Conservation (phyloP, 1,140 invertebrate species). For the Acromyrmex echinatior region DNA sequence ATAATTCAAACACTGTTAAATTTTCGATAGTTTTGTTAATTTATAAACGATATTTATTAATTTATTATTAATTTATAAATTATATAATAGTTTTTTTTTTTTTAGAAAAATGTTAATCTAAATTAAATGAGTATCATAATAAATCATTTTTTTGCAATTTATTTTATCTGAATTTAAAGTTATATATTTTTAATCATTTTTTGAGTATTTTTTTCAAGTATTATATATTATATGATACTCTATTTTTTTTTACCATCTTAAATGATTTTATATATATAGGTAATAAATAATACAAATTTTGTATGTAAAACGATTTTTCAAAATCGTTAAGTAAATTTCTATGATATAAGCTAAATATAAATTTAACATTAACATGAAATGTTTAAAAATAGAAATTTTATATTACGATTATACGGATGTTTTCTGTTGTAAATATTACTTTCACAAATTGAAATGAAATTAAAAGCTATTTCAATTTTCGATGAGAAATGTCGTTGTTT, state of each 20-base stretch:
- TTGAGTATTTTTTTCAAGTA: neutral
- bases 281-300: neutral
- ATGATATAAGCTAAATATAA: neutral
- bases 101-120: neutral
- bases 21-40: neutral
- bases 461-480: neutral
- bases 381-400: neutral
- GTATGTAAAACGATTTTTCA: neutral
- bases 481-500: slow-evolving; percentile 6
- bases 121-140: neutral
- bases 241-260: neutral
- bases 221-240: neutral
- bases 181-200: neutral
- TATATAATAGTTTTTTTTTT: too few relatives aligned
- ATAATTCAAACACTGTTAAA: neutral
- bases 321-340: neutral
- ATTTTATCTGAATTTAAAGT: neutral
- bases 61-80: neutral
- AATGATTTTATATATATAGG: neutral
- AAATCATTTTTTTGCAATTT: neutral
- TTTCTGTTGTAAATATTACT: neutral
- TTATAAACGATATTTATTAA: neutral
- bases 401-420: neutral
- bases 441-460: neutral
- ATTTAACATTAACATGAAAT: neutral